Conservation (phyloP, 2,113 vertebrate species). For the Poicephalus meyeri region DNA sequence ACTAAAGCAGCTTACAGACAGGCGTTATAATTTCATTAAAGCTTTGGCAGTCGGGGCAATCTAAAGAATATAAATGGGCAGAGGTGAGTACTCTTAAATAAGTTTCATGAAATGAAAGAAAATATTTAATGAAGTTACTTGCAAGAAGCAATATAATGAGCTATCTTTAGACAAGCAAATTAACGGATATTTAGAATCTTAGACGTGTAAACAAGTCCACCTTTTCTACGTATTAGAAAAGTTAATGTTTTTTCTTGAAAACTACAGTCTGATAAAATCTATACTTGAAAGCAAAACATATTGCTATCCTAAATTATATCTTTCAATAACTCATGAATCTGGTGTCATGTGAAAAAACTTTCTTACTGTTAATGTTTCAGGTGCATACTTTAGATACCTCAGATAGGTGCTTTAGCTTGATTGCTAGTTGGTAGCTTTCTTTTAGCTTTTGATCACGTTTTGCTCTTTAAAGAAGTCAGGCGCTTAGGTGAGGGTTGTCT, state of each 20-base stretch:
- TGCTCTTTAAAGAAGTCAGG: neutral
- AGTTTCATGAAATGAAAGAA: slow-evolving; percentile 23
- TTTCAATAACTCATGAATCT: neutral
- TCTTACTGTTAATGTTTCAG: neutral
- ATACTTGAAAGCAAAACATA: neutral
- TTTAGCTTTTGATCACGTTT: neutral
- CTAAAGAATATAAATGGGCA: neutral
- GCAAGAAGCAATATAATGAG: slow-evolving; percentile 1
- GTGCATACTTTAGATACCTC: neutral
- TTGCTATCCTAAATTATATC: neutral
- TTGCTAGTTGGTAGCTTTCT: neutral
- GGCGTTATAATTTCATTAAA: slow-evolving; percentile 41
- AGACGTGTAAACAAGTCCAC: neutral
- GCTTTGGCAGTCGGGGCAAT: neutral
- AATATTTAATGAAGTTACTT: neutral
- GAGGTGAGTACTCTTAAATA: neutral
- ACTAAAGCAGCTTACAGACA: neutral
- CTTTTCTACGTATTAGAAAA: neutral
- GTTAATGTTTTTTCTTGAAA: neutral
- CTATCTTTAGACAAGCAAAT: neutral
- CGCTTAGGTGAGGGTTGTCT: neutral
- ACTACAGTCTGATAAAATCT: neutral
- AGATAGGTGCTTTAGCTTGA: neutral
- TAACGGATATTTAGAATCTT: neutral
- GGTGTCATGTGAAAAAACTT: neutral